phyloP scores from a whole-genome alignment of 2,888 invertebrate species.

The Drosophila limbata region DNA sequence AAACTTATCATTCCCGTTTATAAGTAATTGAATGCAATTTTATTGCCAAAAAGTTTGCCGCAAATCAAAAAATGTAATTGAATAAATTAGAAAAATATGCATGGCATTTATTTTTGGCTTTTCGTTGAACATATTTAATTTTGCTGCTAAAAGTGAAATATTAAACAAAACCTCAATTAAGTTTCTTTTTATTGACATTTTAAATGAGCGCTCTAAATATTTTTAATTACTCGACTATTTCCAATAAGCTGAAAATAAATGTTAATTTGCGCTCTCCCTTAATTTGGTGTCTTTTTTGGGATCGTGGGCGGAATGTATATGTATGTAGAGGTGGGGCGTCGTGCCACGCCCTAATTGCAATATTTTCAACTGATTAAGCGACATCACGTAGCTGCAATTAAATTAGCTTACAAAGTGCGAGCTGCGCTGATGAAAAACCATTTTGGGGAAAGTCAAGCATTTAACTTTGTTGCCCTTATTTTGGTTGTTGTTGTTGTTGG shows the following conservation, averaged over 20 bases:
- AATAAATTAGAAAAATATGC: background rate
- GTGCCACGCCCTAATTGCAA: conserved; percentile 59
- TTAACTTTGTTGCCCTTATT: conserved; percentile 58
- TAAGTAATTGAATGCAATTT: background rate
- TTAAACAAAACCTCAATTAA: conserved; percentile 16
- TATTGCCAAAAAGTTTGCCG: background rate
- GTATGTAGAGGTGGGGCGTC: background rate
- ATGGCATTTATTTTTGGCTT: background rate
- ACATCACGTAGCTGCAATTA: conserved; percentile 76
- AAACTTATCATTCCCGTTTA: background rate
- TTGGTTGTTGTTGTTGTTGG: conserved; percentile 19
- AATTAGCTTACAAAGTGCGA: conserved; percentile 72
- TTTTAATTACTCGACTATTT: conserved; percentile 52
- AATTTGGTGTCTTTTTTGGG: background rate
- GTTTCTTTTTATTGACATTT: conserved; percentile 31
- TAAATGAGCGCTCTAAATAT: conserved; percentile 33
- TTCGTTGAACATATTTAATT: background rate
- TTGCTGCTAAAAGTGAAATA: conserved; percentile 3
- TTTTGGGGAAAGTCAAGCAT: conserved; percentile 59
- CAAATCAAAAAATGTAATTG: background rate
- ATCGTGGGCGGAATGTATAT: too few species aligned
- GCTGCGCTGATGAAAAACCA: conserved; percentile 66
- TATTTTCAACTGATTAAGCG: conserved; percentile 64
- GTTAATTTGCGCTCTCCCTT: conserved; percentile 38
- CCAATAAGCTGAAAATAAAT: conserved; percentile 58